Base-by-base conservation (phyloP, 2,113 vertebrate species). In the Sphaerodactylus townsendi region DNA sequence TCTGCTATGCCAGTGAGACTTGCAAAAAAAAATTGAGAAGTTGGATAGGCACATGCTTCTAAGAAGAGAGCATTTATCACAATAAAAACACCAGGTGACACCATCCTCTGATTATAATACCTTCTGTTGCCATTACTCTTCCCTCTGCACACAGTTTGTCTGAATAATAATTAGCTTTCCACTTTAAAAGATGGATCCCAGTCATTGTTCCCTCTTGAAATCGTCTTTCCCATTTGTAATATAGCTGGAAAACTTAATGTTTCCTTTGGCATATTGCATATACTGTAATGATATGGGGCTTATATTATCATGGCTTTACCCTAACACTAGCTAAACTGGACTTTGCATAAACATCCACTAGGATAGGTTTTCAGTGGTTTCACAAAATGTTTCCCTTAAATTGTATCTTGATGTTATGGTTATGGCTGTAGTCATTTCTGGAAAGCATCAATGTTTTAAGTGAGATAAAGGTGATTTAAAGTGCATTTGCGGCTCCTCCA, bases 381-480 rank as follows among this genome's bases (percentile, higher is more conserved):
- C 84, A 41, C 7, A 41, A 86, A 86, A 72, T 62, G 69, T 85
- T 85, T 62, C 91, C 39, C 85, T 85, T 87, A 64, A 87, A 81
- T 64, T 79, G 79, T 64, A 70, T 84, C 48, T 23, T 69, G 86
- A 90, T 39, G 25, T 83, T 83, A 73, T 70, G 83, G 91, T 85
- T 94, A 92, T 86, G 82, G 93, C 87, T 86, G 76, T 70, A 88
- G 79, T 37, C 37, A 92, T 93, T 90, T 71, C 92, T 95, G 93
- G 89, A 91, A 94, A 94, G 86, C 91, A 94, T 94, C 94, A 95
- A 90, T 83, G 78, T 78, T 85, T 79, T 84, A 91, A 94, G 88
- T 90, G 90, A 96, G 93, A 96, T 96, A 95, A 95, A 95, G 92
- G 91, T 92, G 94, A 92, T 93, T 93, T 92, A 95, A 95, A 95